phyloP scores from a whole-genome alignment of 2,113 vertebrate species.

The Nothocercus julius region DNA sequence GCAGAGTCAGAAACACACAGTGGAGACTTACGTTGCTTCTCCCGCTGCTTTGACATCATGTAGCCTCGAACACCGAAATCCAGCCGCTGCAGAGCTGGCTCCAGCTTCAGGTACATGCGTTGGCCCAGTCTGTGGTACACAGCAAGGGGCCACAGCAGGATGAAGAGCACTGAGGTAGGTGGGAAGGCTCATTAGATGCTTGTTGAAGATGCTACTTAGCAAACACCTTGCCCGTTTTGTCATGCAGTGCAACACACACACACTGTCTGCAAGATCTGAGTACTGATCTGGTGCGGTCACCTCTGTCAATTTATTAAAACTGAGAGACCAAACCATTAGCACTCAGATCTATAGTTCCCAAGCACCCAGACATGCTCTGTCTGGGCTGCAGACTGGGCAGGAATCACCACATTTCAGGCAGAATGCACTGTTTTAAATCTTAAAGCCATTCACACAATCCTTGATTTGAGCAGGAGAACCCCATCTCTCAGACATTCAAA shows the following conservation, averaged over 20 bases:
- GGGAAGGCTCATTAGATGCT: neutral
- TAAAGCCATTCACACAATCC: slow-evolving; percentile 5
- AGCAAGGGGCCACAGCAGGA: slow-evolving; percentile 88
- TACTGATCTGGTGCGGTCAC: neutral
- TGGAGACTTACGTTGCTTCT: slow-evolving; percentile 87
- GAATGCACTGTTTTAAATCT: neutral
- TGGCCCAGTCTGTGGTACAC: slow-evolving; percentile 87
- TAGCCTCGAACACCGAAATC: slow-evolving; percentile 91
- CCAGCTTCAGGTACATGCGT: slow-evolving; percentile 81
- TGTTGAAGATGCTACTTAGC: neutral
- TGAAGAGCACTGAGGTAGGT: slow-evolving; percentile 79
- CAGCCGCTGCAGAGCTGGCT: slow-evolving; percentile 91
- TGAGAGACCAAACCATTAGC: neutral
- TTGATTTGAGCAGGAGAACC: neutral
- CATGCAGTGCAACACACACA: neutral
- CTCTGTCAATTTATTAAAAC: neutral
- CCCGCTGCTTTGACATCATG: slow-evolving; percentile 89
- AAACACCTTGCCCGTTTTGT: neutral
- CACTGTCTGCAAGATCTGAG: neutral
- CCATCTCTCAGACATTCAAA: neutral
- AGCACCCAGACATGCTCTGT: neutral
- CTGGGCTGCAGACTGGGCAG: neutral
- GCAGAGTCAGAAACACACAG: neutral
- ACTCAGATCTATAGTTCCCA: neutral
- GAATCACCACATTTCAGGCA: neutral